Percentiles rank a stretch among this genome's conserved stretches.
Conservation (phyloP, 2,797 vertebrate species). For the Spinus olivaceus region DNA sequence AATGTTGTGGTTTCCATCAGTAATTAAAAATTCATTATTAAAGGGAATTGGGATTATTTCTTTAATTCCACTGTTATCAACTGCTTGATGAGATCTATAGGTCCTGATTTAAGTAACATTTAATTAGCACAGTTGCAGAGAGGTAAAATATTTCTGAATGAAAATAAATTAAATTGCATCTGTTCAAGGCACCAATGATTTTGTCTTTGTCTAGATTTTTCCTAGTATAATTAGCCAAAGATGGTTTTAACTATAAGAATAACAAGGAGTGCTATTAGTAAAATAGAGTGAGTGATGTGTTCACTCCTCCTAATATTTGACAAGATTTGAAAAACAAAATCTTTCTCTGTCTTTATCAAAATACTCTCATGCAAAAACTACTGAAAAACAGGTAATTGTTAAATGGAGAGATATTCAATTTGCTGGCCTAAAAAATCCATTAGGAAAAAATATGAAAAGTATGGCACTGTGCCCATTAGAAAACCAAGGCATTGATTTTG, state of each 20-base stretch:
- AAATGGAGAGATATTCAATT: background rate
- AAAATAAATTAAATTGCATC: constrained; percentile 7
- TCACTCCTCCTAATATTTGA: background rate
- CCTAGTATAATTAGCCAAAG: background rate
- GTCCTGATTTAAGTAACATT: constrained; percentile 18
- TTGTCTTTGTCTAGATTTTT: background rate
- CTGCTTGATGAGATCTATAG: background rate
- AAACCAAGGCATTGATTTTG: background rate
- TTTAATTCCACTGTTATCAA: constrained; percentile 8
- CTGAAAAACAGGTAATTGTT: background rate
- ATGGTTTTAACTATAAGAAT: background rate
- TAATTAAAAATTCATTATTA: constrained; percentile 40
- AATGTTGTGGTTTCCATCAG: background rate
- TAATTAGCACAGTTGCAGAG: constrained; percentile 7
- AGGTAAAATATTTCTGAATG: background rate
- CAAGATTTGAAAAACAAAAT: background rate
- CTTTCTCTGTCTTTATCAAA: background rate
- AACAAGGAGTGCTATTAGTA: background rate
- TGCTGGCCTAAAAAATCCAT: background rate
- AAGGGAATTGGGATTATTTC: constrained; percentile 10
- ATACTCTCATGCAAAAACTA: background rate
- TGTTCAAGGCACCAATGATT: background rate
- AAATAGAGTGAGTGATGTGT: background rate
- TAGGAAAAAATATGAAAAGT: background rate
- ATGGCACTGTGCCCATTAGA: background rate